Evolutionary conservation across 2,888 invertebrate genomes (phyloP), one percentile per base, ranked within the genome.

Genomic region (Hirudinaria manillensis): DNA sequence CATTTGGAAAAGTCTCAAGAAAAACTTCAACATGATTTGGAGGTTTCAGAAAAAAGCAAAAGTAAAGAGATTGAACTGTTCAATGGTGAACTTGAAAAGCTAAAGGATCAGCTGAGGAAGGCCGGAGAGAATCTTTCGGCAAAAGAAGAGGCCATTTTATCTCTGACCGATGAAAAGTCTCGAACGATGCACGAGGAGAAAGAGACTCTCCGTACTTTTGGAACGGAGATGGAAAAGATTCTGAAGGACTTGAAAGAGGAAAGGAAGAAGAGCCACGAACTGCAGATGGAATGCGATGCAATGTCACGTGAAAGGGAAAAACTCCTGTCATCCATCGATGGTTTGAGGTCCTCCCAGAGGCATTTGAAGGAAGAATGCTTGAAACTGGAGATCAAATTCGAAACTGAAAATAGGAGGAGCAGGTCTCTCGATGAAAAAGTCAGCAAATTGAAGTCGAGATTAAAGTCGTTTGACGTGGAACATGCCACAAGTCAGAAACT

Each of bases 201-300:
- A n/a, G 29, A 53, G 34, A 53, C 27, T 16, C 27, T 72, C 29
- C 53, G 53, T 24, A 55, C 45, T 27, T 24, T 51, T 34, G 24
- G 55, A 53, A 19, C 16, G 27, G 72, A 72, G 55, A 29, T 72
- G 72, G 72, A 72, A 29, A 51, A 72, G 55, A 29, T 55, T 72
- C 24, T 72, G 53, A 51, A 29, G 55, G 55, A 53, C 32, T 53
- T 72, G 55, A 53, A 72, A 53, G 72, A 72, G 51, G 61, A 61
- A 61, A 61, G 29, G 61, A 61, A 27, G 29, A 24, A 61, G 21
- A 61, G 29, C 61, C 24, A 61, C 6, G 1, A 61, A 19, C 61
- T 27, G 24, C 61, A 61, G 61, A 27, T 61, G 61, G 61, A 61
- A 24, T 61, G 61, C 21, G 45, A 45, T 10, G 61, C 61, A 10